Conservation (phyloP, 2,888 invertebrate species). For the Philereme vetulata region DNA sequence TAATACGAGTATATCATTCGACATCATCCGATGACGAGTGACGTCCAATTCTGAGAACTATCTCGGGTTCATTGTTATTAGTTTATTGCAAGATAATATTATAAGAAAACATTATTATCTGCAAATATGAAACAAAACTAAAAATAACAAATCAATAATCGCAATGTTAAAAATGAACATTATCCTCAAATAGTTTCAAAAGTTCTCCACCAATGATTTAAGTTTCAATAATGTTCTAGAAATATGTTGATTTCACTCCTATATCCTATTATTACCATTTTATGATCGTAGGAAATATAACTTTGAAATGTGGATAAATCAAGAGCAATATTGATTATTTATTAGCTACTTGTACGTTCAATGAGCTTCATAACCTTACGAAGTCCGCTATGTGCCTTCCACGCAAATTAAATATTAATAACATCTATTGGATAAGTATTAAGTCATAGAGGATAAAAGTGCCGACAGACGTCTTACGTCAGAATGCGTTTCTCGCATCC, state of each 20-base stretch:
- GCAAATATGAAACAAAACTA: no score
- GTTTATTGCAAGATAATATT: no score
- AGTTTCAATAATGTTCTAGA: neutral
- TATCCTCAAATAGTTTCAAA: no score
- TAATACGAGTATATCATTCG: constrained; percentile 9
- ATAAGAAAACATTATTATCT: no score
- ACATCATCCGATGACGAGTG: constrained; percentile 27
- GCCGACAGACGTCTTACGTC: constrained; percentile 22
- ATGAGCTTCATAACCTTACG: constrained; percentile 27
- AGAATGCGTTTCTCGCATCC: constrained; percentile 20
- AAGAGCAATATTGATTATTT: constrained; percentile 14
- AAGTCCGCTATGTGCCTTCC: constrained; percentile 21
- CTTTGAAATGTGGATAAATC: neutral
- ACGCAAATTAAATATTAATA: constrained; percentile 22
- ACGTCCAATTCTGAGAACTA: constrained; percentile 6
- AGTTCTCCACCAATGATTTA: no score
- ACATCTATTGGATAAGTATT: constrained; percentile 17
- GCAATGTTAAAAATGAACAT: no score
- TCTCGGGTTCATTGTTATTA: neutral
- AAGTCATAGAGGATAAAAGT: constrained; percentile 23
- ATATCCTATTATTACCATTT: neutral
- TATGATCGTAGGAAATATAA: neutral
- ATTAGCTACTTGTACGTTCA: constrained; percentile 13
- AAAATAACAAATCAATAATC: no score
- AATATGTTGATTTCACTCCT: neutral